These are phyloP conservation scores for Molossus alvarezi DNA, from an alignment of 2,797 vertebrate species.

Conservation along the genomic window DNA sequence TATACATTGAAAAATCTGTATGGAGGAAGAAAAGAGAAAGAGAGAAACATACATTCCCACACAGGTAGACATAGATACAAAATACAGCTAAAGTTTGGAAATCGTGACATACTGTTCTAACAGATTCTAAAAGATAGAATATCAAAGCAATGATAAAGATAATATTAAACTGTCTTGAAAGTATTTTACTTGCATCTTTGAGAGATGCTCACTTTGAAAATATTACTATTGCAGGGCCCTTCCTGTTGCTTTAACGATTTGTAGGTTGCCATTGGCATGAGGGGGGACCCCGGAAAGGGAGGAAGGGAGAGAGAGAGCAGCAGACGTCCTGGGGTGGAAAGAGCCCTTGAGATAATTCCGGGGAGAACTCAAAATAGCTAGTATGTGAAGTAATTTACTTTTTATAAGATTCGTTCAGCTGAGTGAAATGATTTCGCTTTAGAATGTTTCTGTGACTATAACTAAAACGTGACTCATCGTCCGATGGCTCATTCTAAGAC, in stretches of 20 bases:
- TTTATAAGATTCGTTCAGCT: conserved; percentile 69
- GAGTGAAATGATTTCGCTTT: conserved; percentile 83
- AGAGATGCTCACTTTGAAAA: background rate
- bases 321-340: conserved; percentile 49
- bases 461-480: conserved; percentile 73
- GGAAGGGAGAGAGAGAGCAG: conserved; percentile 48
- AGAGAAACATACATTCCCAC: background rate
- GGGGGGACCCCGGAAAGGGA: background rate
- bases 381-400: conserved; percentile 79
- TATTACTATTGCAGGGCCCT: background rate
- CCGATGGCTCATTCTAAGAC: conserved; percentile 71
- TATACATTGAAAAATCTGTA: background rate
- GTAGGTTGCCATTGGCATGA: background rate
- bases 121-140: background rate
- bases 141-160: background rate
- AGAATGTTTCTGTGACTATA: conserved; percentile 82
- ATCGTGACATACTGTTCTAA: conserved; percentile 32
- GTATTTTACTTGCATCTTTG: background rate
- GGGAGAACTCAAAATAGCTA: conserved; percentile 69
- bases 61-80: background rate
- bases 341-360: conserved; percentile 75
- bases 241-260: background rate
- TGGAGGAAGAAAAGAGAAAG: background rate
- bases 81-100: background rate
- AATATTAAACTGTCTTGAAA: conserved; percentile 58